phyloP scores from a whole-genome alignment of 2,797 vertebrate species.

The Apogon talboti region DNA sequence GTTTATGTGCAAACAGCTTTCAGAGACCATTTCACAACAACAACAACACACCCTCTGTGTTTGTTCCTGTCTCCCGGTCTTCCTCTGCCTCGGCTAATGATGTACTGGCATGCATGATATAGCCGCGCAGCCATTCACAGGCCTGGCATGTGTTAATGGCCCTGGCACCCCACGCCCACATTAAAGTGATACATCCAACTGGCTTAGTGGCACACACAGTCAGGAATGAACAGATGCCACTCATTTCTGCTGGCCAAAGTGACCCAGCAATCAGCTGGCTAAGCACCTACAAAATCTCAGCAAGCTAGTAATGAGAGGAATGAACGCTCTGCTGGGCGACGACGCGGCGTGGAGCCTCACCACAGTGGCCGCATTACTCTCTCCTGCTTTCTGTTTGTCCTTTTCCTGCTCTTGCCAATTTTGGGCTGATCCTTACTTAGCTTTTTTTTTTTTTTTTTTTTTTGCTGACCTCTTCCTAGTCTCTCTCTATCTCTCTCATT shows the following conservation, averaged over 20 bases:
- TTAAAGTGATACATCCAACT: constrained; percentile 70
- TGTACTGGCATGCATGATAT: constrained; percentile 49
- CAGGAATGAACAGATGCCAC: constrained; percentile 71
- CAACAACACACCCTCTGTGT: constrained; percentile 1
- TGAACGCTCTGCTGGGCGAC: constrained; percentile 46
- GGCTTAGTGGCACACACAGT: constrained; percentile 57
- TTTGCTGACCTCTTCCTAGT: constrained; percentile 36
- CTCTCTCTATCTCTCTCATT: neutral
- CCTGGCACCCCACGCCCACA: constrained; percentile 53
- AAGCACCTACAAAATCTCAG: constrained; percentile 62
- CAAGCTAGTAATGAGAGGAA: constrained; percentile 55
- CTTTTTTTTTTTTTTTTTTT: constrained; percentile 15
- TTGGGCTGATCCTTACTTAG: constrained; percentile 25
- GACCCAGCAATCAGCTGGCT: constrained; percentile 71
- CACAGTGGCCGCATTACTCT: constrained; percentile 28
- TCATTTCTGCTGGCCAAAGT: constrained; percentile 68
- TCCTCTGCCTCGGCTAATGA: constrained; percentile 59
- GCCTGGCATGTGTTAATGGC: constrained; percentile 68
- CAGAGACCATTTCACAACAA: constrained; percentile 18
- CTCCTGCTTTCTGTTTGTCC: constrained; percentile 39
- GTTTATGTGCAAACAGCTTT: constrained; percentile 25
- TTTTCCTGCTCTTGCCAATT: constrained; percentile 42
- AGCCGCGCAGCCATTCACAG: constrained; percentile 46
- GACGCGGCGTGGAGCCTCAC: constrained; percentile 36
- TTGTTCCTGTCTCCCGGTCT: constrained; percentile 26